These are phyloP conservation scores for Chrysochloris asiatica DNA, from an alignment of 2,113 vertebrate genomes.

Conservation along the genomic window DNA sequence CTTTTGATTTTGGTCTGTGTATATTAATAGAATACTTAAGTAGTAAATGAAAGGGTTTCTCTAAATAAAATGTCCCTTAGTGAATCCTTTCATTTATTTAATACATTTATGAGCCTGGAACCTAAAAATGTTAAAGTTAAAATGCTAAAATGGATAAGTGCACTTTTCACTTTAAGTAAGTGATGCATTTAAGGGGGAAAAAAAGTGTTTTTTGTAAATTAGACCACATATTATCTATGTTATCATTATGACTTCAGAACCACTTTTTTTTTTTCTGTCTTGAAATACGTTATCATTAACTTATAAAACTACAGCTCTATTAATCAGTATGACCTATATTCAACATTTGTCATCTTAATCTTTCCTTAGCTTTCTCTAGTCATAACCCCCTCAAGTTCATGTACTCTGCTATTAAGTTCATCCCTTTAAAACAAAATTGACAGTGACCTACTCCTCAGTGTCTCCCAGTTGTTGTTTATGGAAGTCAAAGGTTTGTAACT, in stretches of 20 bases:
- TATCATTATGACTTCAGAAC: not conserved
- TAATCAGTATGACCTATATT: not conserved
- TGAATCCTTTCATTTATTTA: constrained; percentile 10
- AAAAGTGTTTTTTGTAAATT: not conserved
- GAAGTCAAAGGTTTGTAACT: not conserved
- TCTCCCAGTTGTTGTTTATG: not conserved
- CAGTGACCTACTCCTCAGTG: too few species aligned
- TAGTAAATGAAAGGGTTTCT: not conserved
- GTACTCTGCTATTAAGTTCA: not conserved
- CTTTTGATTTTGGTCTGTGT: not conserved
- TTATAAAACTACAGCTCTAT: not conserved
- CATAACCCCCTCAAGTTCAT: not conserved
- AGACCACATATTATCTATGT: not conserved
- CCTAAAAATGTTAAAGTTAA: constrained; percentile 29
- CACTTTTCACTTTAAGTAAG: not conserved
- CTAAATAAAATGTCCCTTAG: not conserved
- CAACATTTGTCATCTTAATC: not conserved
- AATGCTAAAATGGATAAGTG: not conserved
- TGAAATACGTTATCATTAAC: not conserved
- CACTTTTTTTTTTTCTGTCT: constrained; percentile 36
- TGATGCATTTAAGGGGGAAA: not conserved
- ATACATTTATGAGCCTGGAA: not conserved
- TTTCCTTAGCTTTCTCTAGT: not conserved
- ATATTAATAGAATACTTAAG: not conserved
- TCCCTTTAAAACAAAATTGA: not conserved